These are phyloP conservation scores for Cydia strobilella DNA, from an alignment of 1,140 invertebrate species.

Conservation along the genomic window DNA sequence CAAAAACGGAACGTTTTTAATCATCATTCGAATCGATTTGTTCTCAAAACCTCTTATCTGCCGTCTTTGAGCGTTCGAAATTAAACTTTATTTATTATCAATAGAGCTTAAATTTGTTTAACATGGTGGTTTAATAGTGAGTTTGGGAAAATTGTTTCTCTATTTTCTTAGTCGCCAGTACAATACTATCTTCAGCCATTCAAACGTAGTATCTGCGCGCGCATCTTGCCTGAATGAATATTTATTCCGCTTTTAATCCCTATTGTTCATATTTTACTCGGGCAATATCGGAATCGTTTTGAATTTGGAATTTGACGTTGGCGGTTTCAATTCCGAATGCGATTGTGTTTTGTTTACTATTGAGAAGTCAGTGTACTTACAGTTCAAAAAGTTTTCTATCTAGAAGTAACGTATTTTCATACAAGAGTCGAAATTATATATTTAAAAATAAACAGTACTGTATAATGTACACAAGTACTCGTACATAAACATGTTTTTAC, in stretches of 20 bases:
- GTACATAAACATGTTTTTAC: not conserved
- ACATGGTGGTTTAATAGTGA: not conserved
- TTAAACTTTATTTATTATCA: not conserved
- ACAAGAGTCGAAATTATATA: no score
- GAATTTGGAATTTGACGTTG: conserved; percentile 31
- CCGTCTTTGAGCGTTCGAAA: not conserved
- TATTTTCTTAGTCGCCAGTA: conserved; percentile 53
- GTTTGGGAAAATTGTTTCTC: conserved; percentile 12
- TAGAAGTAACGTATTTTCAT: no score
- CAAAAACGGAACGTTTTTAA: conserved; percentile 69
- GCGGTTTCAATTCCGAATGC: conserved; percentile 29
- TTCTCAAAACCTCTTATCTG: not conserved
- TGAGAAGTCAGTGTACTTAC: not conserved
- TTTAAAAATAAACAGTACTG: no score
- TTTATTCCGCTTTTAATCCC: conserved; percentile 61
- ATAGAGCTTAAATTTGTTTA: not conserved
- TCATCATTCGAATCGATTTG: conserved; percentile 43
- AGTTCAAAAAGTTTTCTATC: no score
- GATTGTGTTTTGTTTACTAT: conserved; percentile 17
- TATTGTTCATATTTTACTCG: conserved; percentile 59
- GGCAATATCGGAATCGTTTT: conserved; percentile 30
- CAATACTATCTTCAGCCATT: conserved; percentile 68
- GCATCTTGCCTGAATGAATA: conserved; percentile 67
- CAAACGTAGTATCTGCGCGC: conserved; percentile 60
- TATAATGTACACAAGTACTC: no score